Conservation (phyloP, 2,113 vertebrate genomes). For the Heterocephalus glaber region DNA sequence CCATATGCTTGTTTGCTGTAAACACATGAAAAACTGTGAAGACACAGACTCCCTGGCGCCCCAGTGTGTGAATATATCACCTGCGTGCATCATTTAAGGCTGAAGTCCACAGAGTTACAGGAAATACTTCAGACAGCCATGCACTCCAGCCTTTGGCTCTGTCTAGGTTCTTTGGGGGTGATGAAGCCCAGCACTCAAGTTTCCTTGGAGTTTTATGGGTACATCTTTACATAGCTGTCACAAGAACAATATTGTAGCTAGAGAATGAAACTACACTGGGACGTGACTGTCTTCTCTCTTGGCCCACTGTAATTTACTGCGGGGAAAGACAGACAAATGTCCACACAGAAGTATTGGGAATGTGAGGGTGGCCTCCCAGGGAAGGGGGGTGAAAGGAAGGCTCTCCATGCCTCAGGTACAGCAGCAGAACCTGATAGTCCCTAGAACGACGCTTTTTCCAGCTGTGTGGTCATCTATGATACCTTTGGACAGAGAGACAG, state of each 20-base stretch:
- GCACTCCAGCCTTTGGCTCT: fast-evolving
- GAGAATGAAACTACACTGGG: fast-evolving
- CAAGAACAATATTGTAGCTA: background rate
- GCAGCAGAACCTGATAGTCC: background rate
- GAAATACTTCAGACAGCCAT: background rate
- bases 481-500: constrained; percentile 12
- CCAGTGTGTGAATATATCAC: background rate
- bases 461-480: background rate
- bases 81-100: background rate
- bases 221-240: background rate
- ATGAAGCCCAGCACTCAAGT: background rate
- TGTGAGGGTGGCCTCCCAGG: background rate
- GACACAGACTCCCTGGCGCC: background rate
- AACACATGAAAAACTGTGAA: constrained; percentile 18
- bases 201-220: background rate
- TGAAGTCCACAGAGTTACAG: background rate
- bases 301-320: background rate
- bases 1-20: constrained; percentile 70
- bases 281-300: background rate
- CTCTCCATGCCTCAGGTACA: background rate
- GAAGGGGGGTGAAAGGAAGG: constrained; percentile 8
- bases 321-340: background rate
- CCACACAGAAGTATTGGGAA: background rate
- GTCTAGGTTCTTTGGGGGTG: background rate
- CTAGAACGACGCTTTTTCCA: background rate